phyloP scores from a whole-genome alignment of 2,797 vertebrate genomes.

The Anguilla obscura region DNA sequence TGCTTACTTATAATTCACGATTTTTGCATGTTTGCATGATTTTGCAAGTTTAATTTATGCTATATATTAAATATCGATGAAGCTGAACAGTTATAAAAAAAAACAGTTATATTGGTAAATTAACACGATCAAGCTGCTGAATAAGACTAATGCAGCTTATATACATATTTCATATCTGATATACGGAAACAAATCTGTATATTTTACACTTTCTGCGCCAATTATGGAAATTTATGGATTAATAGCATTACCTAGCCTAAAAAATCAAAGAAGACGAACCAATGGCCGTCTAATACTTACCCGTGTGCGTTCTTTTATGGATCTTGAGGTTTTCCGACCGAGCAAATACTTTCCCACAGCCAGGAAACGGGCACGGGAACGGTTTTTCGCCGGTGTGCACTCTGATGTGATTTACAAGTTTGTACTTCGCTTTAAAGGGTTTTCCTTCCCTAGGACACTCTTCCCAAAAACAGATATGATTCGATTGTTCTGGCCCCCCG shows the following conservation, averaged over 20 bases:
- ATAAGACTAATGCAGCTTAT: background rate
- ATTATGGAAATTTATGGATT: background rate
- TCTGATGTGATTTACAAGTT: constrained; percentile 93
- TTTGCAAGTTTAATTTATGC: background rate
- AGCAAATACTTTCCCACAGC: constrained; percentile 92
- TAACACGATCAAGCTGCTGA: background rate
- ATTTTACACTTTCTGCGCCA: background rate
- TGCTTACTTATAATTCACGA: background rate
- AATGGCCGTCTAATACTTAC: constrained; percentile 64
- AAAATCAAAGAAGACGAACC: background rate
- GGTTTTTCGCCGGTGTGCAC: constrained; percentile 92
- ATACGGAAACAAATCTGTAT: background rate
- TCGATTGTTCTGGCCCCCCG: constrained; percentile 88
- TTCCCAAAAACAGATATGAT: constrained; percentile 93
- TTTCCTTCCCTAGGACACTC: constrained; percentile 88
- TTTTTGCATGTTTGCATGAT: background rate
- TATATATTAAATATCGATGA: background rate
- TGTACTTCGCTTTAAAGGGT: constrained; percentile 95
- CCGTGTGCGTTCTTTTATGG: constrained; percentile 93
- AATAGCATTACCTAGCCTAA: background rate
- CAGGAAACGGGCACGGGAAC: constrained; percentile 89
- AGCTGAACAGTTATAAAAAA: constrained; percentile 31
- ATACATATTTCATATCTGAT: background rate
- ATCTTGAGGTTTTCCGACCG: constrained; percentile 93
- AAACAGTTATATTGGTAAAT: background rate